phyloP scores from a whole-genome alignment of 2,797 vertebrate species.

The Tauraco hartlaubi region DNA sequence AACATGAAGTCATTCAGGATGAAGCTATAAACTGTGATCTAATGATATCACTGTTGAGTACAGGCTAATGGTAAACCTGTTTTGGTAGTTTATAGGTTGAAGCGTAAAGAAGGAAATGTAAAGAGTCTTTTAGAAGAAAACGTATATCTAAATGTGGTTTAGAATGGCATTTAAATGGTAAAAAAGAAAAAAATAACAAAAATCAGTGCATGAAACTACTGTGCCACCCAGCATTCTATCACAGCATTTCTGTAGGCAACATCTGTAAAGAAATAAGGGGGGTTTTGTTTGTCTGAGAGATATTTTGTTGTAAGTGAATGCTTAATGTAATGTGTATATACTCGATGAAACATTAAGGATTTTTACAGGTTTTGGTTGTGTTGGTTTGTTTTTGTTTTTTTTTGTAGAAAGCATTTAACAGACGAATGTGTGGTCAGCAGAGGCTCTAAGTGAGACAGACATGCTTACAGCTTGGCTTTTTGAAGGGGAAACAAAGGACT shows the following conservation, averaged over 20 bases:
- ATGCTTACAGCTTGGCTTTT: constrained; percentile 13
- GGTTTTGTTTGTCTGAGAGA: neutral
- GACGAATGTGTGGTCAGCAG: neutral
- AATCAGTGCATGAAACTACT: neutral
- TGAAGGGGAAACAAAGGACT: constrained; percentile 27
- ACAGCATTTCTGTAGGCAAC: neutral
- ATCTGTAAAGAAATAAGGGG: neutral
- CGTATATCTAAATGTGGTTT: neutral
- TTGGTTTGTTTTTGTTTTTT: no score
- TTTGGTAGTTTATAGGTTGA: neutral
- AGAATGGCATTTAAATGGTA: neutral
- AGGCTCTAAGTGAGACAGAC: neutral
- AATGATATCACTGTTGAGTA: neutral
- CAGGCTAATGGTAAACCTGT: neutral
- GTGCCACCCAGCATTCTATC: neutral
- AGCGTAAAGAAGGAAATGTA: neutral
- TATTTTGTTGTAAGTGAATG: neutral
- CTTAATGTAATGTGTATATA: neutral
- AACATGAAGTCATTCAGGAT: neutral
- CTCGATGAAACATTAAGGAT: neutral
- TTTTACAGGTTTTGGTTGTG: neutral
- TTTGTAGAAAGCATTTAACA: neutral
- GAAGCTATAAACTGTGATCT: neutral
- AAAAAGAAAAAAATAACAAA: neutral
- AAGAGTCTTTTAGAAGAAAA: neutral